These are phyloP conservation scores for Amblyopsis hoosieri DNA, from an alignment of 2,797 vertebrate genomes.

Conservation along the genomic window DNA sequence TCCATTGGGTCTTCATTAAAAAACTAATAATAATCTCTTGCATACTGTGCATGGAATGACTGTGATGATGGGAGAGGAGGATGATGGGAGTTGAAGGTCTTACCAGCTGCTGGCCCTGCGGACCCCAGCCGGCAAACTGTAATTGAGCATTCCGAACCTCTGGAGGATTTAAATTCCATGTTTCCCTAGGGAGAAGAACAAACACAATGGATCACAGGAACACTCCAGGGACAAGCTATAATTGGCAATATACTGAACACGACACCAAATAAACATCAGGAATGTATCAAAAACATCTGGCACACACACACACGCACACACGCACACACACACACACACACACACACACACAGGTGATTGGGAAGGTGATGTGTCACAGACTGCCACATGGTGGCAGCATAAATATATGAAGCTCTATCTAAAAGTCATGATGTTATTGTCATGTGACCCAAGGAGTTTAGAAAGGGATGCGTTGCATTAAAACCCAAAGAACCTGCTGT, in stretches of 20 bases:
- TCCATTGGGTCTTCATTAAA: too few relatives aligned
- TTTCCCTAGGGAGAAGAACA: conserved; percentile 79
- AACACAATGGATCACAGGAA: conserved; percentile 28
- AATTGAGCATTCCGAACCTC: conserved; percentile 93
- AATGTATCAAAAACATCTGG: not conserved
- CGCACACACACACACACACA: not conserved
- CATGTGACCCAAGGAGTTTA: conserved; percentile 12
- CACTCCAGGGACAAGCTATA: conserved; percentile 11
- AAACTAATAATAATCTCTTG: too few relatives aligned
- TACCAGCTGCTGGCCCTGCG: conserved; percentile 95
- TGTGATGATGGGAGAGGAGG: too few relatives aligned
- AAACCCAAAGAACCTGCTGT: not conserved
- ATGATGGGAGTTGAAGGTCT: conserved; percentile 49
- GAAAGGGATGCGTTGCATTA: not conserved
- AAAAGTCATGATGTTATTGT: too few relatives aligned
- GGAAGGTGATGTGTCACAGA: not conserved
- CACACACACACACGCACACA: not conserved
- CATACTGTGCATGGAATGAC: too few relatives aligned
- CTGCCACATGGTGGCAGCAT: conserved; percentile 66
- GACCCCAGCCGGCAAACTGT: conserved; percentile 96
- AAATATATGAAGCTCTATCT: conserved; percentile 25
- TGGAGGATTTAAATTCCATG: conserved; percentile 91
- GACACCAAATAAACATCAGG: too few relatives aligned
- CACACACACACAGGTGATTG: not conserved
- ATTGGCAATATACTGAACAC: not conserved